Evolutionary conservation across 2,113 vertebrate genomes (phyloP), one percentile per base, ranked within the genome.

Genomic region (Dissostichus mawsoni): DNA sequence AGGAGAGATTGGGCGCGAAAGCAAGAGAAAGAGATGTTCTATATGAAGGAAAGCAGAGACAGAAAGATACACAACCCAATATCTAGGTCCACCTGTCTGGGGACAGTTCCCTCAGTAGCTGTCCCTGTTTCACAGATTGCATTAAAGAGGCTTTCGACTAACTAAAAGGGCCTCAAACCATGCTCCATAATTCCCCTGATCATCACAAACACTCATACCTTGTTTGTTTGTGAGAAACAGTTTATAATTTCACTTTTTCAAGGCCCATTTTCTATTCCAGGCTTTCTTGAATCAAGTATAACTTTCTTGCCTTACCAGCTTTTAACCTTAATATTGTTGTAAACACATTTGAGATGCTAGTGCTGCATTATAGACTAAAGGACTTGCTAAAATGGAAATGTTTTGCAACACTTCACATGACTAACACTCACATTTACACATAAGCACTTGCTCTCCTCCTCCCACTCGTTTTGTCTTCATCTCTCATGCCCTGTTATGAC

Each of bases 31-130:
- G 67, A 74, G 61, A 74, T 56, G 68, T 48, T 45, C 61, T 51
- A 61, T 59, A 65, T 80, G 80, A 73, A 55, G 63, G 41, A 51
- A 57, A 66, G 62, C 8, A 47, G 16, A 69, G 53, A 55, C 58
- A 67, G 67, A 55, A 76, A 72, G 23, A 69, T 36, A 23, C 29
- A 71, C 47, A 56, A 69, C 57, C 56, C 61, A 78, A 89, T 13
- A 76, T 67, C 59, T 78, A 45, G 25, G 61, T 63, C 78, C 78
- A 87, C 85, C 89, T 74, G 70, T 73, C 58, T 47, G 33, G 50
- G 80, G 83, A 87, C 82, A 65, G 36, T 47, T 85, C 90, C 89
- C 80, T n/a, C 0, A 29, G 66, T 50, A n/a, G 18, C 62, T 80
- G 86, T 76, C 85, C 85, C 41, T 64, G 18, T 85, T 90, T 73